Evolutionary conservation across 53 echinoderm and acorn worm genomes (phyloP).

Genomic region (Zoroaster sp.): DNA sequence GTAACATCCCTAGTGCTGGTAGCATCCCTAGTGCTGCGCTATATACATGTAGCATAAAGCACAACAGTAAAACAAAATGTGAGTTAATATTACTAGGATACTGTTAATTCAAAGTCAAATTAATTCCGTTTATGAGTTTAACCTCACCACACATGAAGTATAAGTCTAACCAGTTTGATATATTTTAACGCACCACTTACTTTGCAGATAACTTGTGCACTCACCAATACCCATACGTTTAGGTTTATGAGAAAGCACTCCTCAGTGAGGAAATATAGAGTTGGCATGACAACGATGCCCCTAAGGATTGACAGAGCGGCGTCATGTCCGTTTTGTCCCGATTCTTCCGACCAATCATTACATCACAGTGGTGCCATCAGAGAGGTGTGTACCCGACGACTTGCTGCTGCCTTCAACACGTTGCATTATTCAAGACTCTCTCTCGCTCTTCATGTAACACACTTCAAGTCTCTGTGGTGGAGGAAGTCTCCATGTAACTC

Average conservation of each 20-base stretch:
- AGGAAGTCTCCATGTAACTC: no score
- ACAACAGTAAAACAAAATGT: no score
- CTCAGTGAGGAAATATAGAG: neutral
- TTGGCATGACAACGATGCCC: neutral
- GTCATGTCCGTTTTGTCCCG: constrained; percentile 27
- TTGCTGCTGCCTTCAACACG: constrained; percentile 3
- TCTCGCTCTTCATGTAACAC: neutral
- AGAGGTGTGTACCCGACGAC: constrained; percentile 19
- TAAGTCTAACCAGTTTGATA: no score
- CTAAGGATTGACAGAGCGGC: neutral
- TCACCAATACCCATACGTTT: constrained; percentile 67
- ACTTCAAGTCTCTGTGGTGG: neutral
- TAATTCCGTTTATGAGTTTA: no score
- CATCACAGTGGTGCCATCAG: neutral
- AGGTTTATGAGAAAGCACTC: constrained; percentile 54
- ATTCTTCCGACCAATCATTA: neutral
- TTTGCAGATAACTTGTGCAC: constrained; percentile 64
- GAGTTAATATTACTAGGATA: no score
- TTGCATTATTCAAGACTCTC: neutral
- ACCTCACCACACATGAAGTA: no score
- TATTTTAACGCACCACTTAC: constrained; percentile 19
- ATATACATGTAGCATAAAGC: no score
- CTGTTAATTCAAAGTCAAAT: no score
- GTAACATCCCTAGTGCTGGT: no score
- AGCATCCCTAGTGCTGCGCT: no score